Percentiles rank a stretch among this genome's conserved stretches.
Evolutionary conservation across 1,140 invertebrate genomes (phyloP).

Genomic region (Stenopsyche tienmushanensis): DNA sequence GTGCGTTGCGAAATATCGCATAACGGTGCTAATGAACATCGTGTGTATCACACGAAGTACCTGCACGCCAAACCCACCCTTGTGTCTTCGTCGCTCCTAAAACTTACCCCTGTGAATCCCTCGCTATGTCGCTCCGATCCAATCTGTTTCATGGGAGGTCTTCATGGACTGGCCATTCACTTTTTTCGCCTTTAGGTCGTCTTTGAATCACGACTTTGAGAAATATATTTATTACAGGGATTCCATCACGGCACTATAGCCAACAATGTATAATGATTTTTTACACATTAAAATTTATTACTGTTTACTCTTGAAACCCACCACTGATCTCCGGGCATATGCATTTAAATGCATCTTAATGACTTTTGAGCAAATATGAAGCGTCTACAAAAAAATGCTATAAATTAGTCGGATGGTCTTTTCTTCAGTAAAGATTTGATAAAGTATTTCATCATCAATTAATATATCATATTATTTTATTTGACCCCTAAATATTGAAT

Average conservation of each 20-base stretch:
- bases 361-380: no score
- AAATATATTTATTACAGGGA: slow-evolving; percentile 26
- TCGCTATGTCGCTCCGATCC: background rate
- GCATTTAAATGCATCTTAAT: no score
- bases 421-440: no score
- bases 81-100: background rate
- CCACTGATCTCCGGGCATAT: no score
- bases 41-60: background rate
- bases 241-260: background rate
- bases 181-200: slow-evolving; percentile 13
- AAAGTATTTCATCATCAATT: no score
- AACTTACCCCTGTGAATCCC: background rate
- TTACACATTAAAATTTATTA: slow-evolving; percentile 16
- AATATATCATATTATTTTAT: no score
- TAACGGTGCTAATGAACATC: slow-evolving; percentile 33
- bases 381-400: no score
- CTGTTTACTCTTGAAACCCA: slow-evolving; percentile 17
- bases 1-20: slow-evolving; percentile 38
- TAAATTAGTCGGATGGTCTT: no score
- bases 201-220: slow-evolving; percentile 21
- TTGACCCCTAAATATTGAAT: no score
- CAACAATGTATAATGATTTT: background rate
- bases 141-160: slow-evolving; percentile 18
- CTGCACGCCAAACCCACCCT: background rate
- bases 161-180: slow-evolving; percentile 1